Evolutionary conservation across 1,140 invertebrate species (phyloP).

Genomic region (Drosophila mayri): DNA sequence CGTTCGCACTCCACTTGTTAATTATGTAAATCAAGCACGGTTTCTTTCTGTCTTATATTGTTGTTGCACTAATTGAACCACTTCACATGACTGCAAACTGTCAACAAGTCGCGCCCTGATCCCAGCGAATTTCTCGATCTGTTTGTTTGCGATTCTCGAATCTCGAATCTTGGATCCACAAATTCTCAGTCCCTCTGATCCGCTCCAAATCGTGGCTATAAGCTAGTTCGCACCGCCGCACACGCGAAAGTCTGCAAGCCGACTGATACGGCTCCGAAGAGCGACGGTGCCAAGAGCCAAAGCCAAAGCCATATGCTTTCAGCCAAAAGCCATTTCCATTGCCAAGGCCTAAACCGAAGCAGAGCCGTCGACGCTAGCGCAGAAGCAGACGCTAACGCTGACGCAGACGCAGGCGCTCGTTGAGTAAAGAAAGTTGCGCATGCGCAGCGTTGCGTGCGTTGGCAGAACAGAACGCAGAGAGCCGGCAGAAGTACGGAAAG

Average conservation of each 20-base stretch:
- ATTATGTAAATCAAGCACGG: constrained; percentile 73
- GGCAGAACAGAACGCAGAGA: constrained; percentile 27
- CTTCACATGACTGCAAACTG: constrained; percentile 75
- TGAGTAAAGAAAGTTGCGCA: constrained; percentile 68
- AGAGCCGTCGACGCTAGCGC: constrained; percentile 17
- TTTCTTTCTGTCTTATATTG: constrained; percentile 41
- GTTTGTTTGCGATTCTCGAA: constrained; percentile 43
- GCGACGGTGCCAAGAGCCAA: constrained; percentile 39
- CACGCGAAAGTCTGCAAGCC: constrained; percentile 82
- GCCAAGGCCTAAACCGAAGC: constrained; percentile 28
- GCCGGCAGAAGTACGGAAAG: background rate
- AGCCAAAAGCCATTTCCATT: constrained; percentile 28
- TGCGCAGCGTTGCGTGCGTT: constrained; percentile 43
- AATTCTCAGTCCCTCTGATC: constrained; percentile 12
- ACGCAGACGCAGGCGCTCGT: constrained; percentile 25
- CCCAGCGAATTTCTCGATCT: constrained; percentile 42
- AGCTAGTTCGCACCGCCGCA: constrained; percentile 60
- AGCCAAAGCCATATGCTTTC: constrained; percentile 14
- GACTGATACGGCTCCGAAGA: constrained; percentile 69
- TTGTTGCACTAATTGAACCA: constrained; percentile 51
- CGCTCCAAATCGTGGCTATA: constrained; percentile 8
- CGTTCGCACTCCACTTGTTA: constrained; percentile 57
- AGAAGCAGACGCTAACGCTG: background rate
- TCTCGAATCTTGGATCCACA: constrained; percentile 12
- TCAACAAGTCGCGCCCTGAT: constrained; percentile 76